Evolutionary conservation across 2,113 vertebrate genomes (phyloP), one percentile per base, ranked within the genome.

Genomic region (Neotoma lepida): DNA sequence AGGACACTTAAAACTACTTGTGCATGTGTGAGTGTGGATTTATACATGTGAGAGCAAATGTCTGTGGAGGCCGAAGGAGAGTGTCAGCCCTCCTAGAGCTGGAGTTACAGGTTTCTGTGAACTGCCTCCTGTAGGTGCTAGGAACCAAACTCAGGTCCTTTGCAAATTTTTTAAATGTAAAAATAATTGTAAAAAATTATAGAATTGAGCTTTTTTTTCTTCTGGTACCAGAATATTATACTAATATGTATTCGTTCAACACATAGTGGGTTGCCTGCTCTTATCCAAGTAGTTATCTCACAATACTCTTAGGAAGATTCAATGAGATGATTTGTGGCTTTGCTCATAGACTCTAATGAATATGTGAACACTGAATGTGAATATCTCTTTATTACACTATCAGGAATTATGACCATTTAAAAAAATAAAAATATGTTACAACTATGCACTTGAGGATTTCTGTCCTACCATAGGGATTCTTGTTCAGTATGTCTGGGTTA

Each of bases 361-460:
- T 81, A 86, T 54, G 12, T 88, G 17, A 66, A 12, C 30, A 17
- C 10, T 88, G 14, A 84, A 78, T 49, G 35, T 93, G 49, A 87
- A 58, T 91, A 89, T 95, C 51, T 26, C 44, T 94, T 94, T 89
- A 64, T 9, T 84, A 90, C 15, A 39, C 30, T 30, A 66, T 77
- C 61, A 94, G 74, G 54, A 93, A 82, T 61, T 89, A 84, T 22
- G 56, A 86, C 1, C 61, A 87, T 88, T 94, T 87, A 68, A 78
- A 94, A 78, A 84, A 94, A 94, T 39, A 70, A 96, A 86, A 89
- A 39, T 90, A 44, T 91, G 4, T 89, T 94, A 41, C 41, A 92
- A 58, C 88, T 46, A 80, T 41, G 41, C 4, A 30, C 5, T 54
- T 90, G 35, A 35, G 18, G 7, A 77, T n/a, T 93, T 58, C 35